phyloP scores from a whole-genome alignment of 2,113 vertebrate genomes.

The Rynchops niger region DNA sequence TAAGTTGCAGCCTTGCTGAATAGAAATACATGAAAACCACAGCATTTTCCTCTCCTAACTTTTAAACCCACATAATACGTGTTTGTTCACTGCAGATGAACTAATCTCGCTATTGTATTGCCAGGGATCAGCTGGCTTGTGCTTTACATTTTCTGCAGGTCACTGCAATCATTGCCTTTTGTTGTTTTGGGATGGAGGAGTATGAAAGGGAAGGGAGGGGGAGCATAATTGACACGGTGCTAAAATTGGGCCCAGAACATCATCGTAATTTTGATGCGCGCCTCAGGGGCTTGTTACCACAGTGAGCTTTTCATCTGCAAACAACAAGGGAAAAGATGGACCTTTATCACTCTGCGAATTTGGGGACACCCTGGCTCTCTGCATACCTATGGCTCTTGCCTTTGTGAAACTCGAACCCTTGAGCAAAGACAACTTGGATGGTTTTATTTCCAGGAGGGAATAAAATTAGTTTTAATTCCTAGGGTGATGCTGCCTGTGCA shows the following conservation, averaged over 20 bases:
- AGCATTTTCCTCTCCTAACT: slow-evolving; percentile 48
- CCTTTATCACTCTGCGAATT: accelerated
- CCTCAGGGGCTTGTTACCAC: not conserved
- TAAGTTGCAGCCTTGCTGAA: slow-evolving; percentile 28
- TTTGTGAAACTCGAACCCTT: not conserved
- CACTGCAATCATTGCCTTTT: slow-evolving; percentile 34
- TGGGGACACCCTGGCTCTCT: not conserved
- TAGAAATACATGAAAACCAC: slow-evolving; percentile 36
- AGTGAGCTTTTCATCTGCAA: not conserved
- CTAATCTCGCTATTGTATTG: slow-evolving; percentile 48
- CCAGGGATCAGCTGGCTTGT: slow-evolving; percentile 53
- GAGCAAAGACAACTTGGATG: not conserved
- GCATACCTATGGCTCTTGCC: not conserved
- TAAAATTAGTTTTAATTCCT: not conserved
- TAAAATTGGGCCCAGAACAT: not conserved
- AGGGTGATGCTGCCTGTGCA: not conserved
- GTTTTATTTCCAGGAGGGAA: not conserved
- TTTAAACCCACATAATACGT: slow-evolving; percentile 46
- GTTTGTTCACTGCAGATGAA: slow-evolving; percentile 45
- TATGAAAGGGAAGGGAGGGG: not conserved
- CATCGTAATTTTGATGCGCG: accelerated
- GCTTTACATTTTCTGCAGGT: slow-evolving; percentile 63
- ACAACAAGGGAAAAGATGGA: not conserved
- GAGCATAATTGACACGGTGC: not conserved
- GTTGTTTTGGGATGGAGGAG: slow-evolving; percentile 4